Percentiles rank a stretch among this genome's conserved stretches.
Conservation (phyloP, 2,888 invertebrate species). For the Pollenia angustigena region DNA sequence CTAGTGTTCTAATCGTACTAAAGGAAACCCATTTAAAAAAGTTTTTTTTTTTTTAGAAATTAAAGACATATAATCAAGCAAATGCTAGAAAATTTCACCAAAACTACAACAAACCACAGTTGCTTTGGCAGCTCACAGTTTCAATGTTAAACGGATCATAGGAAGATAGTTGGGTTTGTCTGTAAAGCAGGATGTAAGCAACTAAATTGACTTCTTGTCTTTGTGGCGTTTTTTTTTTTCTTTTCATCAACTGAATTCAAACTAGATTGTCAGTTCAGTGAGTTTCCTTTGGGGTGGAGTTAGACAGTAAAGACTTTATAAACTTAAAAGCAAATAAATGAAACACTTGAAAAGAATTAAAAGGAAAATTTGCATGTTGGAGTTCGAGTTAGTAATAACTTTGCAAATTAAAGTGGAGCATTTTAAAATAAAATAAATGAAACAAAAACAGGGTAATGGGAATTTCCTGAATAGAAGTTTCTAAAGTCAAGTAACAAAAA, state of each 20-base stretch:
- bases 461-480: slow-evolving; percentile 32
- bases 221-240: slow-evolving; percentile 30
- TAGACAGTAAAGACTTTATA: neutral
- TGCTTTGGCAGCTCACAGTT: slow-evolving; percentile 2
- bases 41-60: slow-evolving; percentile 35
- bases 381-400: slow-evolving; percentile 13
- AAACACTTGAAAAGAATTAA: slow-evolving; percentile 2
- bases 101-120: slow-evolving; percentile 3
- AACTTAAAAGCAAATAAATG: slow-evolving; percentile 43
- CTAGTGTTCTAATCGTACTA: slow-evolving; percentile 1
- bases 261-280: slow-evolving; percentile 70
- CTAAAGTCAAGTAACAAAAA: no score
- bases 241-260: slow-evolving; percentile 34
- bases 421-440: slow-evolving; percentile 3
- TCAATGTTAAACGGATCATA: slow-evolving; percentile 1
- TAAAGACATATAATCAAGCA: slow-evolving; percentile 32
- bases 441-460: slow-evolving; percentile 33
- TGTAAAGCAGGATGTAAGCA: slow-evolving; percentile 55
- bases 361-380: slow-evolving; percentile 26
- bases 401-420: slow-evolving; percentile 2
- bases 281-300: slow-evolving; percentile 51
- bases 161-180: slow-evolving; percentile 21
- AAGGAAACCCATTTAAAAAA: slow-evolving; percentile 61
- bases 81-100: neutral
- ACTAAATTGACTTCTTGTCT: slow-evolving; percentile 68